A percentile compares a stretch with the other conserved stretches of the same genome.
Conservation (phyloP, 1,140 invertebrate genomes). For the Brachystomella parvula region DNA sequence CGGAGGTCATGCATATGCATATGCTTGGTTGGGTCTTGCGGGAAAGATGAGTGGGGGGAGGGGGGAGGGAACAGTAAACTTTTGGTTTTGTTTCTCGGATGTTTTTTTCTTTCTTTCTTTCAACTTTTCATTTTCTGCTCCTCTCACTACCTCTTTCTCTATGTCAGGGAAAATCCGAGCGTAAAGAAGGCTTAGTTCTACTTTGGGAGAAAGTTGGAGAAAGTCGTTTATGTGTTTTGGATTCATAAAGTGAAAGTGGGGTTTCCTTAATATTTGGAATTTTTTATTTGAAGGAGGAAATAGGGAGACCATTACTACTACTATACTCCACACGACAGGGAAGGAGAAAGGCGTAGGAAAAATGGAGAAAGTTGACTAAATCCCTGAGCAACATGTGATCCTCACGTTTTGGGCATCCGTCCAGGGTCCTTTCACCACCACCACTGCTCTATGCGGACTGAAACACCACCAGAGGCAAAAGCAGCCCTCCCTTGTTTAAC, state of each 20-base stretch:
- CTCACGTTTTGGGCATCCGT: not conserved
- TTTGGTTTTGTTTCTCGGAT: too few relatives aligned
- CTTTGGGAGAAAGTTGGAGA: not conserved
- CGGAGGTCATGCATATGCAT: too few relatives aligned
- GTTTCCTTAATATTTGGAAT: not conserved
- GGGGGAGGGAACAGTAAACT: too few relatives aligned
- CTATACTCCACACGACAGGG: not conserved
- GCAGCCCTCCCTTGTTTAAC: not conserved
- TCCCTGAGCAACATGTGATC: slow-evolving; percentile 9
- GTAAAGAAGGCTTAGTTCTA: too few relatives aligned
- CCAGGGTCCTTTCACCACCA: too few relatives aligned
- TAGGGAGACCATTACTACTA: not conserved
- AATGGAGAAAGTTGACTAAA: slow-evolving; percentile 9
- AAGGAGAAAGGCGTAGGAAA: not conserved
- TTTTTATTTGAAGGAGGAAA: not conserved
- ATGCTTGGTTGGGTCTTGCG: too few relatives aligned
- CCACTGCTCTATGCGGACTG: too few relatives aligned
- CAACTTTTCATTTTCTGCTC: too few relatives aligned
- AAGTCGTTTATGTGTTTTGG: slow-evolving; percentile 7
- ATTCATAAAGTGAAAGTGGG: slow-evolving; percentile 5
- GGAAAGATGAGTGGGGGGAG: too few relatives aligned
- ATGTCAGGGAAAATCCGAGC: too few relatives aligned
- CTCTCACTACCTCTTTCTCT: too few relatives aligned
- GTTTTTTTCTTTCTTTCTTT: too few relatives aligned
- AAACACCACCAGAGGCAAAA: not conserved